Evolutionary conservation across 2,797 vertebrate genomes (phyloP).

Genomic region (Cyprinella venusta): DNA sequence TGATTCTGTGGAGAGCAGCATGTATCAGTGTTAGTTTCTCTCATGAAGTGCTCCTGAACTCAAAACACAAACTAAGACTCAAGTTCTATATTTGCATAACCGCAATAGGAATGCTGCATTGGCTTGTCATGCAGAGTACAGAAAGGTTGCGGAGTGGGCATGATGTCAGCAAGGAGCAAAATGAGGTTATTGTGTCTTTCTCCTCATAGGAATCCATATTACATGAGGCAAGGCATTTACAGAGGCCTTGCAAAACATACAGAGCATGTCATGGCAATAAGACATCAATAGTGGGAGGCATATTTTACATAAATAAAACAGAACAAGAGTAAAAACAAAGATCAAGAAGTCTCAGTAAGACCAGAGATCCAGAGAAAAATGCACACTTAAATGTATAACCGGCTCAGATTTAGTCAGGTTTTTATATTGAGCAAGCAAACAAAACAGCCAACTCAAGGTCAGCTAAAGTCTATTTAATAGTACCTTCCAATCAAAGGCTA

Average conservation of each 20-base stretch:
- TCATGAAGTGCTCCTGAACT: constrained; percentile 2
- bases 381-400: neutral
- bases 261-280: neutral
- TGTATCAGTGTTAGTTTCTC: constrained; percentile 31
- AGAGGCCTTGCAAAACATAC: constrained; percentile 4
- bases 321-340: constrained; percentile 1
- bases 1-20: constrained; percentile 48
- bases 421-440: constrained; percentile 4
- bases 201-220: constrained; percentile 44
- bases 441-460: constrained; percentile 36
- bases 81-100: constrained; percentile 42
- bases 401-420: neutral
- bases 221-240: constrained; percentile 25
- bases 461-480: constrained; percentile 24
- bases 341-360: neutral
- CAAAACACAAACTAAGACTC: constrained; percentile 5
- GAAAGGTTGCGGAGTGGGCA: constrained; percentile 51
- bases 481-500: too few species aligned
- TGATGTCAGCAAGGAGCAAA: constrained; percentile 38
- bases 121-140: constrained; percentile 3
- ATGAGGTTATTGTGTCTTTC: constrained; percentile 47
- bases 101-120: constrained; percentile 12
- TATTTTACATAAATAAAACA: neutral
- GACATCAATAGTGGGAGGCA: constrained; percentile 10
- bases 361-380: neutral